phyloP scores from a whole-genome alignment of 1,140 invertebrate species.

The Scaptomyza hsui region DNA sequence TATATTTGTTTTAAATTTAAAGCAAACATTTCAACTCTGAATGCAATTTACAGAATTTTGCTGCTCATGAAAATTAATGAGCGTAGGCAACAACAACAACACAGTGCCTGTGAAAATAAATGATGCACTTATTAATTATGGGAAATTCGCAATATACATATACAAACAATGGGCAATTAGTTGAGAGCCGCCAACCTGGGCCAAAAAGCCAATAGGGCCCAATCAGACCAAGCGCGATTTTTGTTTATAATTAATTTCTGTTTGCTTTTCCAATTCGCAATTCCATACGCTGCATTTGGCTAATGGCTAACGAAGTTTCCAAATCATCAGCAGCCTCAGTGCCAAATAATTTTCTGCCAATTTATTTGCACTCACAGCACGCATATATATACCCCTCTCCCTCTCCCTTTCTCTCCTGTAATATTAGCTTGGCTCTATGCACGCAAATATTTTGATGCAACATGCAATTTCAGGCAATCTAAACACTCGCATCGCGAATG shows the following conservation, averaged over 20 bases:
- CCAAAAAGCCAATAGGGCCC: background rate
- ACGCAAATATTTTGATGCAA: constrained; percentile 76
- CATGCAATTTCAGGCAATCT: constrained; percentile 78
- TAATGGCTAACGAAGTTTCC: constrained; percentile 45
- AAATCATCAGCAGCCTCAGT: constrained; percentile 22
- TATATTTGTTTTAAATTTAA: constrained; percentile 58
- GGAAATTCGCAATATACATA: constrained; percentile 47
- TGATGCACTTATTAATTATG: constrained; percentile 63
- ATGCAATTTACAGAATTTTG: background rate
- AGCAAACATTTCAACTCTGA: constrained; percentile 32
- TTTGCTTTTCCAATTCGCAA: constrained; percentile 30
- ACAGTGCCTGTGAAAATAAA: constrained; percentile 35
- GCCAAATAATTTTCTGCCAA: constrained; percentile 15
- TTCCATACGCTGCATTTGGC: constrained; percentile 40
- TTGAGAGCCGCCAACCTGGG: constrained; percentile 11
- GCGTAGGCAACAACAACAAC: constrained; percentile 5
- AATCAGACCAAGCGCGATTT: constrained; percentile 19
- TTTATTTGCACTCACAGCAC: constrained; percentile 11
- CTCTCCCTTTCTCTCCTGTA: constrained; percentile 11
- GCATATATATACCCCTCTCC: background rate
- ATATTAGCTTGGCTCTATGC: constrained; percentile 40
- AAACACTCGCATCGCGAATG: constrained; percentile 65
- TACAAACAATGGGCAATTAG: constrained; percentile 64
- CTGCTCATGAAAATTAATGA: background rate
- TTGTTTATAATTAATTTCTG: constrained; percentile 47